Evolutionary conservation across 2,113 vertebrate species (phyloP), one percentile per base, ranked within the genome.

Genomic region (Corvus cornix): DNA sequence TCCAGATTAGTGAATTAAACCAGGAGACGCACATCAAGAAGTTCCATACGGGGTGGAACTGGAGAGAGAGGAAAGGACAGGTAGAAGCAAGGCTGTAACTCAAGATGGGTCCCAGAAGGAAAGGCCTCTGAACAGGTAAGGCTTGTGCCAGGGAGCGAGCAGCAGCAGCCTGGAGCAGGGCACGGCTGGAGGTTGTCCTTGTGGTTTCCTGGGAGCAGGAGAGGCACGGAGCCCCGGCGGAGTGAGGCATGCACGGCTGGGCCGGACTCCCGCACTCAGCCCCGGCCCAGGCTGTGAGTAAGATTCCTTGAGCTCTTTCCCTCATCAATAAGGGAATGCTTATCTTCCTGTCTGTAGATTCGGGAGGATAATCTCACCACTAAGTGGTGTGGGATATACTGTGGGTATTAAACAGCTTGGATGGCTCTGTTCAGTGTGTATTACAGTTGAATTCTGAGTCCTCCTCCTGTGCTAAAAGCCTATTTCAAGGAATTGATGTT

Each of bases 321-420:
- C 52, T 87, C 60, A 39, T n/a, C 56, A 46, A 1, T 78, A 9
- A 21, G 49, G 70, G 31, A 90, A 53, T 20, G 37, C 41, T 97
- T 86, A 92, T 90, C 90, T 94, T 49, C 26, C 77, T 18, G 60
- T 27, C 60, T 87, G 79, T 69, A 49, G 84, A 84, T 95, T 84
- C 0, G 35, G 69, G 60, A 84, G 81, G 87, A 95, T 94, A 95
- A 95, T 77, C 76, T 92, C 62, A 55, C 88, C 90, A 28, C 87
- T 87, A 93, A 96, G 87, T 52, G 77, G 14, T 84, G 87, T 72
- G 77, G 77, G 74, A 73, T 74, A 67, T 17, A 8, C 69, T 19
- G 63, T 2, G 26, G 66, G 41, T 63, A 3, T 90, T 76, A 28
- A 87, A 55, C 52, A 22, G 39, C 76, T 69, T 13, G 53, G 53